These are phyloP conservation scores for Hermetia illucens DNA, from an alignment of 1,140 invertebrate species.

Conservation along the genomic window DNA sequence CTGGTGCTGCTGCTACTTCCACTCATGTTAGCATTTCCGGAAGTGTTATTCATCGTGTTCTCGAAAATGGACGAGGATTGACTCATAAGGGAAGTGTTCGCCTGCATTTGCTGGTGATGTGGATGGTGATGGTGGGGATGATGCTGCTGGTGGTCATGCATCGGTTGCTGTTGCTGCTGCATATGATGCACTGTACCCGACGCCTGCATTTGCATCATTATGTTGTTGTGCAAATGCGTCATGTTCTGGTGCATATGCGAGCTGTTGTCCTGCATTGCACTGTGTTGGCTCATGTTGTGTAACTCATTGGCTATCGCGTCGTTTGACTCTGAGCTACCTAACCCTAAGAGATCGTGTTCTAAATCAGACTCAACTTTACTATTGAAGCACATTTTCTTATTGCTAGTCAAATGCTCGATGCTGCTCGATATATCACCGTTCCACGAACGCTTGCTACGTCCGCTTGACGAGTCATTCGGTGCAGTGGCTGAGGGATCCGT, in stretches of 20 bases:
- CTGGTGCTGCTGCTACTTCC: neutral
- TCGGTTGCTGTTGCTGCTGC: slow-evolving; percentile 14
- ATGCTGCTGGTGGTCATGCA: slow-evolving; percentile 15
- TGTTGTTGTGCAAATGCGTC: neutral
- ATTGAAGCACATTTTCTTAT: slow-evolving; percentile 19
- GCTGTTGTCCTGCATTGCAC: no score
- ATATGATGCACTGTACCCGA: slow-evolving; percentile 16
- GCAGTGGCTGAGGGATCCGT: neutral
- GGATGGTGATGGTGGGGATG: slow-evolving; percentile 15
- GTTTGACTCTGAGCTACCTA: neutral
- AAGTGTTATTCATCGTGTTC: neutral
- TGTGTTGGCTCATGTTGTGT: neutral
- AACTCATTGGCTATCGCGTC: neutral
- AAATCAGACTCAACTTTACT: neutral
- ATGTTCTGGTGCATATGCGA: neutral
- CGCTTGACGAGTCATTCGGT: slow-evolving; percentile 10
- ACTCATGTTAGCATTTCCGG: neutral
- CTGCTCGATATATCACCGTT: slow-evolving; percentile 13
- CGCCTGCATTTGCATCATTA: slow-evolving; percentile 1
- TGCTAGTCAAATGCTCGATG: slow-evolving; percentile 19
- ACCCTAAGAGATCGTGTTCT: neutral
- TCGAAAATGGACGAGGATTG: slow-evolving; percentile 5
- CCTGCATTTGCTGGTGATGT: slow-evolving; percentile 25
- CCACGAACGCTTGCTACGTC: slow-evolving; percentile 19
- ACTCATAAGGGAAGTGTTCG: slow-evolving; percentile 8